Percentiles rank a stretch among this genome's conserved stretches.
These are phyloP conservation scores for Valencia hispanica DNA, from an alignment of 2,797 vertebrate genomes.

Conservation along the genomic window DNA sequence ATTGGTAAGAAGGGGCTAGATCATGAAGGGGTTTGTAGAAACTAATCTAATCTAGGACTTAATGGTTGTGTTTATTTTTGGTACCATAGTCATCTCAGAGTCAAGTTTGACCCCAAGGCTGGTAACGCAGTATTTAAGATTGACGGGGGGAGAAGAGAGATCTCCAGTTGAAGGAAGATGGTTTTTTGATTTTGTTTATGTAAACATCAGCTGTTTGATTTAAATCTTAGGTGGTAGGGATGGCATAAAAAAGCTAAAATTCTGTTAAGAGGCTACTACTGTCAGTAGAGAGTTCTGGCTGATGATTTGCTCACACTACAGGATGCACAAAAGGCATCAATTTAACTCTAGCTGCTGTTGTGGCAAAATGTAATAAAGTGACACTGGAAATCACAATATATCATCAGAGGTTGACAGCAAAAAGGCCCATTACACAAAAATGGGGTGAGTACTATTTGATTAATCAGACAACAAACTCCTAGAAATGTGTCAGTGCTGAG, in stretches of 20 bases:
- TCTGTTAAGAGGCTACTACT: background rate
- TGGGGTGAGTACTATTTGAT: background rate
- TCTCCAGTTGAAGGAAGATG: no score
- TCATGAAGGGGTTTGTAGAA: no score
- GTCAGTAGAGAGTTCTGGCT: background rate
- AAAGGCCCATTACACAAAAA: background rate
- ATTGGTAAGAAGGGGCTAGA: no score
- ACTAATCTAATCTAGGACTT: no score
- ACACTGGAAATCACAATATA: background rate
- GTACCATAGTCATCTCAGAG: no score
- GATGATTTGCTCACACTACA: background rate
- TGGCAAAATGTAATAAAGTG: background rate
- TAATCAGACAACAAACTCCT: background rate
- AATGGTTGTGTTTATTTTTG: no score
- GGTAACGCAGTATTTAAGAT: no score
- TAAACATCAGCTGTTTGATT: slow-evolving; percentile 12
- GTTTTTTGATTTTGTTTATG: no score
- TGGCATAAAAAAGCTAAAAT: slow-evolving; percentile 4
- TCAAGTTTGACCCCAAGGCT: no score
- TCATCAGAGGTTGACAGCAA: background rate
- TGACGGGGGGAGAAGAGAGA: no score
- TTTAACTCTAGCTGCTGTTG: background rate
- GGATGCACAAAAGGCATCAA: background rate
- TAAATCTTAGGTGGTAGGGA: slow-evolving; percentile 10
- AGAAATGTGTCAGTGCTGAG: background rate